Evolutionary conservation across 2,888 invertebrate genomes (phyloP), one percentile per base, ranked within the genome.

Genomic region (Lasioglossum vierecki): DNA sequence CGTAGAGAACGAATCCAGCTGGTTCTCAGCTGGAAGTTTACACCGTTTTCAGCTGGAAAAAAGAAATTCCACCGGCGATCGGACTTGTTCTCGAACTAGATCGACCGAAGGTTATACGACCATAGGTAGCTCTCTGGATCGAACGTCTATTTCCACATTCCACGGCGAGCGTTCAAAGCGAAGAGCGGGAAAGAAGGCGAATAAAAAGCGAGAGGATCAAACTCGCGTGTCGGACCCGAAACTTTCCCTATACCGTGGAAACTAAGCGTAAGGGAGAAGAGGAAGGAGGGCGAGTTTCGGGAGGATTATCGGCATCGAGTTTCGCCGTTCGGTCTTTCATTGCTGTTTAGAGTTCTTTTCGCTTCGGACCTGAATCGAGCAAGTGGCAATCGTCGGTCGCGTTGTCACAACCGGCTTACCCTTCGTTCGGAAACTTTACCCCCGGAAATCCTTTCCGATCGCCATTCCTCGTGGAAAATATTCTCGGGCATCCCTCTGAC

Each of bases 311-410:
- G 76, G 85, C 87, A 78, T 87, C 85, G 87, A 85, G 84, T 83
- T 82, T 85, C 83, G 83, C 80, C 80, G 83, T 85, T 85, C 87
- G 82, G 60, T 82, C 82, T 84, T 85, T 85, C 87, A 85, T 88
- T 83, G 89, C 89, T 85, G 85, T 87, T 87, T 87, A 85, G 81
- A 88, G 82, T 87, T 89, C 85, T 82, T 87, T 80, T 84, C 84
- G 30, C 82, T 82, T 83, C 75, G 79, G 71, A 73, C 77, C 71
- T 18, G 39, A 70, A 70, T 8, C 39, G 57, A 5, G 9, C 68
- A 83, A 84, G 49, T 63, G 76, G 84, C 76, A 57, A 84, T 79
- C 75, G 84, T 66, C 44, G 75, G 66, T 78, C 83, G 77, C 49
- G 70, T 68, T 73, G 82, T 73, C 68, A 46, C 76, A 49, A 41